Percentiles rank a stretch among this genome's conserved stretches.
phyloP scores from a whole-genome alignment of 2,888 invertebrate genomes.

The Tetranychus truncatus region DNA sequence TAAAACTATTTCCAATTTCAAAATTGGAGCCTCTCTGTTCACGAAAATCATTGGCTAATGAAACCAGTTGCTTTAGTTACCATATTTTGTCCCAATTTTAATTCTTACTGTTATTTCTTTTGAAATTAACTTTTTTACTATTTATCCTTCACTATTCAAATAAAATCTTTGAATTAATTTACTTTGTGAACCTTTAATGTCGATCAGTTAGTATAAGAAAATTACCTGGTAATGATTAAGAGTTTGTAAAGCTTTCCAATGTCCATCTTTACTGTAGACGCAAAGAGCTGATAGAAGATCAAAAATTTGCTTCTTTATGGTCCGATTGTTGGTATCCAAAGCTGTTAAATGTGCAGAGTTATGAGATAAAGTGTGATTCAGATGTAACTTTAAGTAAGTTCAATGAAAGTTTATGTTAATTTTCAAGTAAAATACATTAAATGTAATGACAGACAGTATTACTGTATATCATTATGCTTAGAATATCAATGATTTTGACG shows the following conservation, averaged over 20 bases:
- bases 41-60: too few species aligned
- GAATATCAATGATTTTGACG: not conserved
- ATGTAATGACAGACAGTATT: too few species aligned
- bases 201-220: too few species aligned
- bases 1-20: too few species aligned
- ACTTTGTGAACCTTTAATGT: not conserved
- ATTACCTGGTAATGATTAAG: constrained; percentile 78
- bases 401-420: not conserved
- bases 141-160: too few species aligned
- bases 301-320: constrained; percentile 89
- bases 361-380: not conserved
- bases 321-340: constrained; percentile 67
- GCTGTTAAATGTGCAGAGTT: constrained; percentile 37
- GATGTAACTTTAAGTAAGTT: not conserved
- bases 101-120: not conserved
- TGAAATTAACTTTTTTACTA: not conserved
- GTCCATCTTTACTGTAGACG: constrained; percentile 77
- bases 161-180: not conserved
- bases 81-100: not conserved
- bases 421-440: too few species aligned
- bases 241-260: constrained; percentile 65
- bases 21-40: too few species aligned
- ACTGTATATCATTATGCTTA: too few species aligned
- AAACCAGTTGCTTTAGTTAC: too few species aligned
- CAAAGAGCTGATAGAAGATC: constrained; percentile 83